Base-by-base conservation (phyloP, 2,888 invertebrate species). In the Eilema sororculum region DNA sequence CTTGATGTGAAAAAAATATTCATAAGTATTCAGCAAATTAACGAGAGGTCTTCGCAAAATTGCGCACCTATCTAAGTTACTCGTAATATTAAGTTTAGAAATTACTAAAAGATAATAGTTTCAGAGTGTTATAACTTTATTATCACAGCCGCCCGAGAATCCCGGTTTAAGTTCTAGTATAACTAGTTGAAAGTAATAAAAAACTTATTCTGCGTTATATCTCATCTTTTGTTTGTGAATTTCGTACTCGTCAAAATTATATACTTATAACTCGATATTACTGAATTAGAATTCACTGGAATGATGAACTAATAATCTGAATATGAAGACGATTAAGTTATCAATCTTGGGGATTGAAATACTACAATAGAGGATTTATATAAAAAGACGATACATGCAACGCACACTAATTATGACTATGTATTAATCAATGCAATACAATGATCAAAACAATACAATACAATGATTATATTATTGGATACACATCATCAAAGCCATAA, bases 111-210 rank as follows among this genome's bases (percentile, higher is more conserved):
- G 30, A 8, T 33, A 33, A 46, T 46, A 46, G 20, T 20, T 20
- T 46, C 20, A 20, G 4, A 13, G 46, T 46, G 20, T 46, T 33
- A 12, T 12, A n/a, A 30, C 30, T 24, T 63, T 37, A 62, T 62
- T 37, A 62, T 62, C 8, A 33, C n/a, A 24, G 28, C 28, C 28
- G 28, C 28, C n/a, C 2, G 61, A 62, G 61, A 37, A 13, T 62
- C 61, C 22, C 24, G 61, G 37, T 24, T 24, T 62, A 24, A 10
- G 61, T 33, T 37, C 24, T 62, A 13, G 13, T 62, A 62, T 62
- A 62, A 37, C 61, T 62, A 37, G 24, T 24, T 22, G 61, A 25
- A 64, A 64, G 46, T 52, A 64, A 52, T 64, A 64, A 64, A 25
- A 20, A 64, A 52, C 64, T 64, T 64, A 28, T 12, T 28, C 52